Conservation (phyloP, 1,140 invertebrate species). For the Aphaenogaster floridana region DNA sequence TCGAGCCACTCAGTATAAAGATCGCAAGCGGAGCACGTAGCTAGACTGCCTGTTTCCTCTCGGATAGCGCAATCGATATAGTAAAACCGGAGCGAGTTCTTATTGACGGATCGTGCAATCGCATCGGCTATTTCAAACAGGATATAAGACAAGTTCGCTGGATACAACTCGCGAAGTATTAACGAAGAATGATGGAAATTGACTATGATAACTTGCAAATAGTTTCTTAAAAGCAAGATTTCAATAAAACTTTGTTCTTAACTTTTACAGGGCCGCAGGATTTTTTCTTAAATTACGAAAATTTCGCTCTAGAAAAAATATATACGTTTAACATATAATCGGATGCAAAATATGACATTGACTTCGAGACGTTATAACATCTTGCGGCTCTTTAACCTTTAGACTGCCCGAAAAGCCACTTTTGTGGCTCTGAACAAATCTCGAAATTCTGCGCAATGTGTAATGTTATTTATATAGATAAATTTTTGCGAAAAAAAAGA, state of each 20-base stretch:
- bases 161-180: not conserved
- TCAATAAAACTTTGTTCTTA: not conserved
- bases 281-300: too few species aligned
- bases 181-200: not conserved
- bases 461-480: too few species aligned
- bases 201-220: not conserved
- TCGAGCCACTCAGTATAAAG: slow-evolving; percentile 63
- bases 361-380: too few species aligned
- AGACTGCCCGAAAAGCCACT: too few species aligned
- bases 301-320: too few species aligned
- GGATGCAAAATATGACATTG: too few species aligned
- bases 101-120: slow-evolving; percentile 39
- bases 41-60: slow-evolving; percentile 49
- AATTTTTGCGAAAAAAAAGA: too few species aligned
- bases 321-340: too few species aligned
- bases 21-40: slow-evolving; percentile 59
- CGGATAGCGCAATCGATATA: slow-evolving; percentile 49
- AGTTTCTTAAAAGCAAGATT: not conserved
- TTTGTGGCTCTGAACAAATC: too few species aligned
- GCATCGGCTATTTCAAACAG: not conserved
- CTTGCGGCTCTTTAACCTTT: too few species aligned
- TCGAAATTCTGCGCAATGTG: too few species aligned
- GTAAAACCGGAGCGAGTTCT: not conserved
- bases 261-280: too few species aligned
- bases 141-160: slow-evolving; percentile 9